Evolutionary conservation across 2,113 vertebrate genomes (phyloP), one percentile per base, ranked within the genome.

Genomic region (Cochlearius cochlearius): DNA sequence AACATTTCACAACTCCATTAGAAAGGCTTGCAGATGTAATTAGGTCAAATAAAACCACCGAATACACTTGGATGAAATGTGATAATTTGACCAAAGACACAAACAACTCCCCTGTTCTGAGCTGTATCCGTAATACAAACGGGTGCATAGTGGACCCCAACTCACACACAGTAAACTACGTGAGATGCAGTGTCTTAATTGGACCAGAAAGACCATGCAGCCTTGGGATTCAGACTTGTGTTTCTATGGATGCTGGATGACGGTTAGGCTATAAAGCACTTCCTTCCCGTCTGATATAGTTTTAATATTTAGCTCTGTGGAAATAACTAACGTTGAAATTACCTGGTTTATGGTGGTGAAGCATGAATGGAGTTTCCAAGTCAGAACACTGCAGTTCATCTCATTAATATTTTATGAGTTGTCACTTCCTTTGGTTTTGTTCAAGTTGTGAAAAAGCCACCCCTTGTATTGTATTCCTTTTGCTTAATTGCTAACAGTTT

Each of bases 401-500:
- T 15, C 1, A 83, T 59, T 73, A 76, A 91, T 69, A 86, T 63
- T 69, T 76, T 26, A 74, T 55, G 41, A 79, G 20, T 38, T 88
- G 58, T 26, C 27, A 18, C 26, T 79, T 71, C 30, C 16, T 25
- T 77, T 52, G 29, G 20, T 58, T 91, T 85, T 91, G 13, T 64
- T 68, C 11, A 3, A 67, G 30, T 22, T 56, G 9, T 71, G 85
- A 93, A 88, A 94, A 91, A 91, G n/a, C 15, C 63, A 7, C 5
- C 36, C 6, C 12, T 81, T 89, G 34, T 41, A 53, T 25, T 77
- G 20, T 76, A 81, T 69, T 83, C 26, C 45, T 29, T 63, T 68
- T 90, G 16, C 27, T 72, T 80, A 80, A 72, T 60, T 75, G 41
- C 38, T 90, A 88, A 69, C 59, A 27, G 15, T 77, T 94, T 86